A percentile compares a stretch with the other conserved stretches of the same genome.
These are phyloP conservation scores for Lepidochrysops patricia DNA, from an alignment of 2,888 invertebrate genomes.

Conservation along the genomic window DNA sequence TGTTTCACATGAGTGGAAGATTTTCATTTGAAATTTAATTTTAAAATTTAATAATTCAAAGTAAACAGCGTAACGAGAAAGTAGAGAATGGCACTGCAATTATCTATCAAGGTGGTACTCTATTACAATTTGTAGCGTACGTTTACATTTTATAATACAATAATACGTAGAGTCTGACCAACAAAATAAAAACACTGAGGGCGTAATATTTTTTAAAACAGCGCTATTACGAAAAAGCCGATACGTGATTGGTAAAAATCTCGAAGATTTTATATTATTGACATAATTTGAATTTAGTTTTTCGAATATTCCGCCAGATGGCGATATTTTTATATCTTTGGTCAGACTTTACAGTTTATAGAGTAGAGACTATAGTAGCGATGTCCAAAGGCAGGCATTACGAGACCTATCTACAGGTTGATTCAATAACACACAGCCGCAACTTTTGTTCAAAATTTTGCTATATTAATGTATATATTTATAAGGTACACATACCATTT, in stretches of 20 bases:
- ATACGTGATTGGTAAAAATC: no score
- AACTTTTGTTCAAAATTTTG: conserved; percentile 33
- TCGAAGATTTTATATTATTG: no score
- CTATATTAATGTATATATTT: conserved; percentile 33
- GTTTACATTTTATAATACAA: conserved; percentile 24
- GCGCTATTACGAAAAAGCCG: no score
- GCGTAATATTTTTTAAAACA: no score
- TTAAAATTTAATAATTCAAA: not conserved
- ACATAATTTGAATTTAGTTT: no score
- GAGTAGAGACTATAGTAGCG: no score
- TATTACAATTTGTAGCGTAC: not conserved
- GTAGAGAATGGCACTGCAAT: not conserved
- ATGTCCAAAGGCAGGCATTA: not conserved
- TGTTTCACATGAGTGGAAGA: conserved; percentile 10
- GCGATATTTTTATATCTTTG: no score
- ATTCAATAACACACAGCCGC: conserved; percentile 57
- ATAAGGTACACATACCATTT: conserved; percentile 29
- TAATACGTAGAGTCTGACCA: conserved; percentile 25
- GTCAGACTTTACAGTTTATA: no score
- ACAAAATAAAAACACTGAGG: no score
- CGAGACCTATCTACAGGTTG: conserved; percentile 37
- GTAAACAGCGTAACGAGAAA: not conserved
- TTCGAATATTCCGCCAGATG: no score
- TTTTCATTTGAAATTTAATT: not conserved
- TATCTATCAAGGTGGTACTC: not conserved